A percentile compares a stretch with the other conserved stretches of the same genome.
These are phyloP conservation scores for Loripinus fragilis DNA, from an alignment of 2,888 invertebrate species.

Conservation along the genomic window DNA sequence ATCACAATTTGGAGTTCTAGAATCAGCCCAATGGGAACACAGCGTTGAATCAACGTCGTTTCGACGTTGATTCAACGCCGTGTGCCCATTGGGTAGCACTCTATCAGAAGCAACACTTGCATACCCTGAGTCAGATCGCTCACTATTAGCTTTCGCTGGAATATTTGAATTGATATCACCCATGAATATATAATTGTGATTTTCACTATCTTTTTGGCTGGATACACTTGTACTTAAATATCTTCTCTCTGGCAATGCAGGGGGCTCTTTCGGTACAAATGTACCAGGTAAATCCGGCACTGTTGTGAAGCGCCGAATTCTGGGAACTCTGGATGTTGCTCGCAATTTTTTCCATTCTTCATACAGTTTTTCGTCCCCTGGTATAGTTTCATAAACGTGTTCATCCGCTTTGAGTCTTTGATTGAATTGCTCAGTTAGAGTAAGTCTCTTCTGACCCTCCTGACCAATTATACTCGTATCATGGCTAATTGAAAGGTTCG, in stretches of 20 bases:
- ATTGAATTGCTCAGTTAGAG: slow-evolving; percentile 51
- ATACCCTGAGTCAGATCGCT: slow-evolving; percentile 38
- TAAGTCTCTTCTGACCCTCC: slow-evolving; percentile 42
- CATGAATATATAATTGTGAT: slow-evolving; percentile 51
- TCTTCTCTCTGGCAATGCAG: slow-evolving; percentile 62
- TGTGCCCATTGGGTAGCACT: slow-evolving; percentile 24
- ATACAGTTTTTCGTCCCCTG: slow-evolving; percentile 67
- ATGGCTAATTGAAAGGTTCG: slow-evolving; percentile 43
- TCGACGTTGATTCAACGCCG: neutral
- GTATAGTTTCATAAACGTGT: slow-evolving; percentile 71
- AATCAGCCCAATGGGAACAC: neutral
- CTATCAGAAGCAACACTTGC: slow-evolving; percentile 42
- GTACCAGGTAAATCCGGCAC: slow-evolving; percentile 66
- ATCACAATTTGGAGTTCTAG: slow-evolving; percentile 27
- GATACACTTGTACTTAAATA: slow-evolving; percentile 38
- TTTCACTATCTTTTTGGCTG: slow-evolving; percentile 28
- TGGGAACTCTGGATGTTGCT: slow-evolving; percentile 52
- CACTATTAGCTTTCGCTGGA: slow-evolving; percentile 29
- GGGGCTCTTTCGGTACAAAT: slow-evolving; percentile 65
- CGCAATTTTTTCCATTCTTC: slow-evolving; percentile 65
- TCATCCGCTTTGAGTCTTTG: slow-evolving; percentile 61
- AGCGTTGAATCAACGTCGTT: too few relatives aligned
- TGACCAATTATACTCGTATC: slow-evolving; percentile 32
- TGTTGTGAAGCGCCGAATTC: slow-evolving; percentile 59
- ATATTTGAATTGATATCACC: slow-evolving; percentile 60